phyloP scores from a whole-genome alignment of 2,113 vertebrate genomes.

The Amphilophus citrinellus region DNA sequence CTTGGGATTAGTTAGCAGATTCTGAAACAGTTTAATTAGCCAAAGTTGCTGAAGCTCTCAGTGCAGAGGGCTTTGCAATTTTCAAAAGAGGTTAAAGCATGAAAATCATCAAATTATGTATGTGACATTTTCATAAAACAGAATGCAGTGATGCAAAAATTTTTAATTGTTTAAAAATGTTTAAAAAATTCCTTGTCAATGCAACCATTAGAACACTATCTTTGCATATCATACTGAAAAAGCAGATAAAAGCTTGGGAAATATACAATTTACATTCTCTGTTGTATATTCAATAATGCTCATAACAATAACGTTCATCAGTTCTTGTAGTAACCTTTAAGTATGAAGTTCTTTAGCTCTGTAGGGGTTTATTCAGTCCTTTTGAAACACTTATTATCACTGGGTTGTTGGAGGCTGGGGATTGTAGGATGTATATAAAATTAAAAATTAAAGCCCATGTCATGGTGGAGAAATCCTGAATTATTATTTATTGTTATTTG shows the following conservation, averaged over 20 bases:
- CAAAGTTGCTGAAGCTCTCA: neutral
- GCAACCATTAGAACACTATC: neutral
- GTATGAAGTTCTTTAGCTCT: neutral
- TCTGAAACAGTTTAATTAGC: slow-evolving; percentile 34
- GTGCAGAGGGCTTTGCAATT: neutral
- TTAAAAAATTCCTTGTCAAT: neutral
- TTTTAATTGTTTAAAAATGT: slow-evolving; percentile 49
- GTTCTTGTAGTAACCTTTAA: neutral
- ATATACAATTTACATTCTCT: neutral
- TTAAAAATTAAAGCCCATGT: neutral
- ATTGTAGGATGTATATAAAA: neutral
- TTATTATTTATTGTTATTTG: neutral
- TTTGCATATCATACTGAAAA: neutral
- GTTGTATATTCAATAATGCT: neutral
- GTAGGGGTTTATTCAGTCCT: neutral
- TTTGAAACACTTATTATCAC: neutral
- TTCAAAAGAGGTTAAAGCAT: slow-evolving; percentile 14
- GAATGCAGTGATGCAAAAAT: slow-evolving; percentile 33
- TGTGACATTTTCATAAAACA: slow-evolving; percentile 13
- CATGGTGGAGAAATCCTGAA: neutral
- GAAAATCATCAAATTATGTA: slow-evolving; percentile 9
- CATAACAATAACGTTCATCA: neutral
- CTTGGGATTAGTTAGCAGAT: neutral
- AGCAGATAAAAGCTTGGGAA: neutral
- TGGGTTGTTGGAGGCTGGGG: neutral